Evolutionary conservation across 2,113 vertebrate species (phyloP).

Genomic region (Oreochromis aureus): DNA sequence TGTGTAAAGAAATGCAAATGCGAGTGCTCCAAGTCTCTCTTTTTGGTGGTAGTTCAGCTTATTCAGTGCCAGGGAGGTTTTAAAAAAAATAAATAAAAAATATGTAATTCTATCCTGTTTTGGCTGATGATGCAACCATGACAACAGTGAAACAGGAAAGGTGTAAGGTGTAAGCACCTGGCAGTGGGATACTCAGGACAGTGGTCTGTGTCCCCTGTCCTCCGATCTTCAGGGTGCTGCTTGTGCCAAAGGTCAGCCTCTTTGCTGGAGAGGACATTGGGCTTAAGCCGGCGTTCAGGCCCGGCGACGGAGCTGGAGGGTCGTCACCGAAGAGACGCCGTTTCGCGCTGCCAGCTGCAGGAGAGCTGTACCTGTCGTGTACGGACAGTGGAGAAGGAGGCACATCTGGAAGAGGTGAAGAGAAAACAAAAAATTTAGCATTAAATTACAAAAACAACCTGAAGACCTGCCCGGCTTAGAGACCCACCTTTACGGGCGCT

Average conservation of each 20-base stretch:
- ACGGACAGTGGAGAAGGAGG: slow-evolving; percentile 83
- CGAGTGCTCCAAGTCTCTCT: background rate
- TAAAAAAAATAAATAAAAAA: background rate
- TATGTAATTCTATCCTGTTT: background rate
- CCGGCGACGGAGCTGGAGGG: slow-evolving; percentile 47
- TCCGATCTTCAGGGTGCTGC: slow-evolving; percentile 47
- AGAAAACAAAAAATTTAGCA: background rate
- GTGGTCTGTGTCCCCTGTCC: slow-evolving; percentile 39
- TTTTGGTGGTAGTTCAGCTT: background rate
- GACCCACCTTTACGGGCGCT: slow-evolving; percentile 77
- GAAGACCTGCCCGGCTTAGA: rapidly evolving
- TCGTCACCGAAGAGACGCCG: slow-evolving; percentile 95
- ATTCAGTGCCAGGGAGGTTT: rapidly evolving
- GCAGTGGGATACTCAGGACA: slow-evolving; percentile 79
- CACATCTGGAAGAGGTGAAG: slow-evolving; percentile 64
- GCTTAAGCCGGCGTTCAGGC: slow-evolving; percentile 55
- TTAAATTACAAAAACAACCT: background rate
- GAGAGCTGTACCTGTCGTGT: slow-evolving; percentile 93
- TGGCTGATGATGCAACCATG: background rate
- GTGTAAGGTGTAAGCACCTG: slow-evolving; percentile 61
- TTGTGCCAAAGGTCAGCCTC: slow-evolving; percentile 41
- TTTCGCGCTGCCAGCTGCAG: slow-evolving; percentile 90
- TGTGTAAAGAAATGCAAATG: background rate
- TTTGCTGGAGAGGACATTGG: slow-evolving; percentile 70
- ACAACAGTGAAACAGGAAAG: background rate